phyloP scores from a whole-genome alignment of 2,888 invertebrate species.

The Syritta pipiens region DNA sequence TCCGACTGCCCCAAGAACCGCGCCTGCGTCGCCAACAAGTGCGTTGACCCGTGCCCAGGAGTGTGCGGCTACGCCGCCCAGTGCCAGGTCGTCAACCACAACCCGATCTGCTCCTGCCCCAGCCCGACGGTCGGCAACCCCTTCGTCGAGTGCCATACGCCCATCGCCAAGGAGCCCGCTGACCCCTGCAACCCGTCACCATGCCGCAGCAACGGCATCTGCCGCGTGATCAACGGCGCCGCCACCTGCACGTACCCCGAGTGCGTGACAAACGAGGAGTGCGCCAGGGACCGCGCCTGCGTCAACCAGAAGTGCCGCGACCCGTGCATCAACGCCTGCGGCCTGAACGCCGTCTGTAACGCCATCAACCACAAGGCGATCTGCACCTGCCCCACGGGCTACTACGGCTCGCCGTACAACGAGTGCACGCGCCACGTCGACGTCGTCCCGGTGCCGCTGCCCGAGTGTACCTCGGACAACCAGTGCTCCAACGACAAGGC shows the following conservation, averaged over 20 bases:
- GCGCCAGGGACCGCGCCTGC: slow-evolving; percentile 89
- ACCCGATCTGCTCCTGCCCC: slow-evolving; percentile 91
- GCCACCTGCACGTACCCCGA: slow-evolving; percentile 91
- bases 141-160: slow-evolving; percentile 84
- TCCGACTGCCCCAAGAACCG: slow-evolving; percentile 88
- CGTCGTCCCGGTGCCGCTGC: slow-evolving; percentile 81
- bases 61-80: slow-evolving; percentile 88
- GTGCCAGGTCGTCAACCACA: slow-evolving; percentile 90
- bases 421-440: slow-evolving; percentile 83
- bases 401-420: slow-evolving; percentile 88
- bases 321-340: slow-evolving; percentile 90
- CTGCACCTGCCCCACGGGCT: slow-evolving; percentile 90
- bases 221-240: slow-evolving; percentile 85
- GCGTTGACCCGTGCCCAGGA: slow-evolving; percentile 89
- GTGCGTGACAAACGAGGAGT: slow-evolving; percentile 93
- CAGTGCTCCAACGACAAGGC: slow-evolving; percentile 92
- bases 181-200: slow-evolving; percentile 93
- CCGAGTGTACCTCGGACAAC: slow-evolving; percentile 87
- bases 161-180: slow-evolving; percentile 76
- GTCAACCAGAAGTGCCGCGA: slow-evolving; percentile 90
- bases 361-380: slow-evolving; percentile 89
- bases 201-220: slow-evolving; percentile 90
- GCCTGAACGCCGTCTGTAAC: slow-evolving; percentile 90
- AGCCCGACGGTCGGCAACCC: slow-evolving; percentile 88
- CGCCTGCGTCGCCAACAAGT: slow-evolving; percentile 89